phyloP scores from a whole-genome alignment of 2,797 vertebrate species.

The Natrix natrix region DNA sequence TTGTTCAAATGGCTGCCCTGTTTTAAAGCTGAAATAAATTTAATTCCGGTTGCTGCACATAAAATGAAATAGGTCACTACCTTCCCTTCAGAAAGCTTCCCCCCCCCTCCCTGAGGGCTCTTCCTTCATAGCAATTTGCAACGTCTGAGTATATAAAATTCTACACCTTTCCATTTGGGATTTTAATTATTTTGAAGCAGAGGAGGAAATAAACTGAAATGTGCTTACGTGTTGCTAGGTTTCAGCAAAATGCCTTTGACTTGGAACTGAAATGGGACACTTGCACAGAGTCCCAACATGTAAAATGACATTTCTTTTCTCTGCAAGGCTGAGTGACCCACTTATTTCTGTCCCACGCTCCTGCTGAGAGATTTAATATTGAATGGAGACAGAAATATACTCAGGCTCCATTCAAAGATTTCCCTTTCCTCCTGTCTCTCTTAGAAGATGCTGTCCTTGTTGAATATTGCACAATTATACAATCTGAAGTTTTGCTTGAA shows the following conservation, averaged over 20 bases:
- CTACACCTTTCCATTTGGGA: constrained; percentile 19
- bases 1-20: constrained; percentile 53
- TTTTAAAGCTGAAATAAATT: constrained; percentile 56
- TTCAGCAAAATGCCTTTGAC: constrained; percentile 31
- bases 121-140: constrained; percentile 31
- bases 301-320: constrained; percentile 56
- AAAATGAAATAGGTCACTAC: constrained; percentile 52
- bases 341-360: constrained; percentile 38
- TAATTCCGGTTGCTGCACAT: constrained; percentile 43
- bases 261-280: constrained; percentile 31
- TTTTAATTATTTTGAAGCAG: constrained; percentile 29
- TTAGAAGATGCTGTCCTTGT: constrained; percentile 40
- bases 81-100: constrained; percentile 31
- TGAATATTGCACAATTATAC: constrained; percentile 33
- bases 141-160: constrained; percentile 39
- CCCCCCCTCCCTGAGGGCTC: neutral
- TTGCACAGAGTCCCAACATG: constrained; percentile 25
- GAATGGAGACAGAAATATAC: constrained; percentile 19
- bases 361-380: constrained; percentile 39
- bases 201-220: constrained; percentile 39
- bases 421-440: constrained; percentile 30
- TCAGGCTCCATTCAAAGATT: constrained; percentile 38
- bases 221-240: constrained; percentile 42
- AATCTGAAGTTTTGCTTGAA: constrained; percentile 19
- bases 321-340: constrained; percentile 23